Conservation (phyloP, 2,888 invertebrate genomes). For the Allygus modestus region DNA sequence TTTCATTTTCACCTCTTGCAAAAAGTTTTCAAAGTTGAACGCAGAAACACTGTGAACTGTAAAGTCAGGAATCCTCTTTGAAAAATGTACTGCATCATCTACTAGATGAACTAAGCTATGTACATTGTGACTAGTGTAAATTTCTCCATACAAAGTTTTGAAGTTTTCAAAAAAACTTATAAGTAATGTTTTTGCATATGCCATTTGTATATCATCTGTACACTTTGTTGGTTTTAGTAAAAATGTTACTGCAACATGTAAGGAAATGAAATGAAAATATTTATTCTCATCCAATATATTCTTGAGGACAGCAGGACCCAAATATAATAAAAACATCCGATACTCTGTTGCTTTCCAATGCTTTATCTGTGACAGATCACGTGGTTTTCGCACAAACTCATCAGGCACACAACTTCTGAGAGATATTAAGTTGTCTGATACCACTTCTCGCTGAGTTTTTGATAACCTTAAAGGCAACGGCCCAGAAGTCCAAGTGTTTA, state of each 20-base stretch:
- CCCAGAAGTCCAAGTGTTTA: conserved; percentile 39
- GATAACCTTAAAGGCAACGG: background rate
- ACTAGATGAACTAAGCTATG: conserved; percentile 70
- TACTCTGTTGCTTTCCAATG: conserved; percentile 29
- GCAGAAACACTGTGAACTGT: conserved; percentile 54
- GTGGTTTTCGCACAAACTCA: conserved; percentile 20
- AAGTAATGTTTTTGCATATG: conserved; percentile 67
- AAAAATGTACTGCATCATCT: conserved; percentile 67
- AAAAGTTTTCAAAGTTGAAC: conserved; percentile 70
- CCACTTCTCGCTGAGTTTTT: background rate
- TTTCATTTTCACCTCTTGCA: background rate
- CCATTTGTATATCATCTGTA: conserved; percentile 46
- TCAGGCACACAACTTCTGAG: background rate
- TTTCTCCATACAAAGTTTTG: conserved; percentile 69
- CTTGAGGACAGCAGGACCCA: conserved; percentile 52
- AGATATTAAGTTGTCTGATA: background rate
- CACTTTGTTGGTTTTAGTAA: background rate
- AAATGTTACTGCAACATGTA: background rate
- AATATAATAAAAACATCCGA: conserved; percentile 40
- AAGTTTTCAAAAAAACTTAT: conserved; percentile 68
- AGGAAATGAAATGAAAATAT: conserved; percentile 15
- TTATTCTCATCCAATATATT: conserved; percentile 12
- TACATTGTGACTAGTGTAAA: conserved; percentile 69
- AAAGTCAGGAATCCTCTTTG: conserved; percentile 62
- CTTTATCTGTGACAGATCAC: background rate